Conservation (phyloP, 2,797 vertebrate genomes). For the Simalia tracyae region DNA sequence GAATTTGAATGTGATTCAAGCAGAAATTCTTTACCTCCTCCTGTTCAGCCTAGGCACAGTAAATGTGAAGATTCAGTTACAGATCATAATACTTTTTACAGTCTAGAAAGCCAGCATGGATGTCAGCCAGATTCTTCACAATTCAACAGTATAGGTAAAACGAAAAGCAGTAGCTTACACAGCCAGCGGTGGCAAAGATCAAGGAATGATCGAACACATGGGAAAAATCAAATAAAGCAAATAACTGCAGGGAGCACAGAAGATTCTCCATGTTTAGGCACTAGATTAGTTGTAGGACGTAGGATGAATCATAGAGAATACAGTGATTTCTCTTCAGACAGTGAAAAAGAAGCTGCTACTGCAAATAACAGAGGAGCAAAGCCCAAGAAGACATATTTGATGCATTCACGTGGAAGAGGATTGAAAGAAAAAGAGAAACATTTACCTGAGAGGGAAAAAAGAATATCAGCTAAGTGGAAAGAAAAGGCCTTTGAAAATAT, state of each 20-base stretch:
- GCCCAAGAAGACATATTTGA: constrained; percentile 79
- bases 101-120: constrained; percentile 68
- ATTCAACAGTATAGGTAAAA: constrained; percentile 63
- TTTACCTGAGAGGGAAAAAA: constrained; percentile 69
- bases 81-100: constrained; percentile 66
- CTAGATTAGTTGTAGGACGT: constrained; percentile 66
- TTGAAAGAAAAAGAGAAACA: constrained; percentile 75
- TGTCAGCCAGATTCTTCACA: constrained; percentile 70
- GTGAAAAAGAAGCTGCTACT: constrained; percentile 69
- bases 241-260: constrained; percentile 57
- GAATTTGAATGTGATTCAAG: constrained; percentile 76
- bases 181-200: constrained; percentile 79
- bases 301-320: constrained; percentile 70
- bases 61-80: constrained; percentile 66
- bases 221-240: constrained; percentile 68
- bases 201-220: constrained; percentile 69
- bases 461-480: constrained; percentile 71
- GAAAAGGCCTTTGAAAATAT: constrained; percentile 64
- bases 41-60: constrained; percentile 68
- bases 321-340: constrained; percentile 73
- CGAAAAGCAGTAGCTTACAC: constrained; percentile 71
- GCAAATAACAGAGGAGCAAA: constrained; percentile 79
- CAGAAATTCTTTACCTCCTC: constrained; percentile 66
- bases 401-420: constrained; percentile 76
- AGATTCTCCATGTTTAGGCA: constrained; percentile 57